Base-by-base conservation (phyloP, 1,140 invertebrate species). In the Drosophila leontia region DNA sequence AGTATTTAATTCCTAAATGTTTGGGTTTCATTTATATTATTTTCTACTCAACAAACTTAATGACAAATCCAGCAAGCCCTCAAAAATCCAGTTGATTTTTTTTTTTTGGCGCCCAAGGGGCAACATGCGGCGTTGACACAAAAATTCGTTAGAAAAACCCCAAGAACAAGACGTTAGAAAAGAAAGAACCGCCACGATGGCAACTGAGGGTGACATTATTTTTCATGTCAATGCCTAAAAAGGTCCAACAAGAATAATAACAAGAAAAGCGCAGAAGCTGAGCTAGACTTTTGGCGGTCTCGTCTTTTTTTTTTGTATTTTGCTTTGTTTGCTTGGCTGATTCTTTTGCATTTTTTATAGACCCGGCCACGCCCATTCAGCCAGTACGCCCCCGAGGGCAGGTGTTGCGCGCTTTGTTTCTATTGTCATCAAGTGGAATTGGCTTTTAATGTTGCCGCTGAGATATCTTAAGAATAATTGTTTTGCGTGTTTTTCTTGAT, bases 381-480 rank as follows among this genome's bases (percentile, higher is more conserved):
- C 26, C 55, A 53, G 15, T 56, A 37, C 48, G 23, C 62, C 84
- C 80, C 80, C 53, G 42, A 64, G 82, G 84, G 72, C 84, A 84
- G 80, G 84, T 88, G 84, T 90, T 72, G 69, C 65, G 75, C 87
- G 86, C 72, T 80, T 90, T 90, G 82, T 90, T 91, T 86, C 86
- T 92, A 91, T 92, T 92, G 91, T 92, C 91, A 92, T 92, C 91
- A 92, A 83, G 76, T 85, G 83, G 90, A 92, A 92, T 92, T 92
- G 91, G 91, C 90, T 92, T 92, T 92, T 92, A 92, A 92, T 92
- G 91, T 91, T 92, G 91, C 91, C 91, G 85, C 72, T 78, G 91
- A 92, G 91, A 92, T 92, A 92, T 87, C 84, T 92, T 92, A 92
- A 92, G 91, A 92, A 92, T 92, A 92, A 92, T 92, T 92, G 91